These are phyloP conservation scores for Smutsia gigantea DNA, from an alignment of 2,797 vertebrate genomes.

Conservation along the genomic window DNA sequence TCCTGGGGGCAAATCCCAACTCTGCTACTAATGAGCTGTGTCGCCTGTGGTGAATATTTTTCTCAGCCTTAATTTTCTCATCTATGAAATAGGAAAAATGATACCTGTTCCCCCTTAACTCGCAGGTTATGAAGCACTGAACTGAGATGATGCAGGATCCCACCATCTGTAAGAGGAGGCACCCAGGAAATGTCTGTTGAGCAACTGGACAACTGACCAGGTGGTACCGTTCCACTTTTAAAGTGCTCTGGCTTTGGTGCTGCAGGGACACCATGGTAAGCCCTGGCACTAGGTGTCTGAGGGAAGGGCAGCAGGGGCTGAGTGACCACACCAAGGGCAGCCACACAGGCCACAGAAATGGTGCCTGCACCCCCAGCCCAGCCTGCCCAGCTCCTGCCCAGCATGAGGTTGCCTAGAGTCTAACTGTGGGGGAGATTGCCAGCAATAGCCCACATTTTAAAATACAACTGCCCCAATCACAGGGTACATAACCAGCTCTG, in stretches of 20 bases:
- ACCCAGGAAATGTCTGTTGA: not conserved
- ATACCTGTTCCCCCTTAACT: not conserved
- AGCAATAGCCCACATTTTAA: slow-evolving; percentile 82
- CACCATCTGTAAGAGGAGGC: not conserved
- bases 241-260: not conserved
- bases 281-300: not conserved
- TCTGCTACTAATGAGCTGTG: not conserved
- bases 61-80: not conserved
- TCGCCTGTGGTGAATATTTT: not conserved
- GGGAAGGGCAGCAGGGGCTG: not conserved
- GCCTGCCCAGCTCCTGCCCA: not conserved
- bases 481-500: slow-evolving; percentile 74
- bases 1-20: not conserved
- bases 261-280: not conserved
- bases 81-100: not conserved
- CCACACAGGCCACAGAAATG: not conserved
- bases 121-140: not conserved
- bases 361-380: not conserved
- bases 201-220: not conserved
- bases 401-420: not conserved
- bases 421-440: slow-evolving; percentile 61
- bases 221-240: not conserved
- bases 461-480: slow-evolving; percentile 80
- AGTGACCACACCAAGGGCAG: not conserved
- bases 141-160: not conserved